These are phyloP conservation scores for Euphonia xanthogaster DNA, from an alignment of 2,797 vertebrate species.

Conservation along the genomic window DNA sequence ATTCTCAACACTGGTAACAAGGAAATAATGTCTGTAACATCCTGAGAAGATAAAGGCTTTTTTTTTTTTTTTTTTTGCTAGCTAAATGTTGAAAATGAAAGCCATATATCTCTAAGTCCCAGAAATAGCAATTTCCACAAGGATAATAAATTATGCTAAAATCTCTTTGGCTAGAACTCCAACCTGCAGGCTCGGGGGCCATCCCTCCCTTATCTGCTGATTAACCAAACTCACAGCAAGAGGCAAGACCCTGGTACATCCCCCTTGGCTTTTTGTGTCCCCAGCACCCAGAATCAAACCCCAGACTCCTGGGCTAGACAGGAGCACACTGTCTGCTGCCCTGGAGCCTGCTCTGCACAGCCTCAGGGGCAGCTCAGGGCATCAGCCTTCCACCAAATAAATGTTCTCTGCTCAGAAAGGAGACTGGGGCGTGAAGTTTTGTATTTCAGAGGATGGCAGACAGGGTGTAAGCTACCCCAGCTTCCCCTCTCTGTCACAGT, in stretches of 20 bases:
- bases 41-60: neutral
- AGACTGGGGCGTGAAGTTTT: neutral
- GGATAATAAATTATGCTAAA: neutral
- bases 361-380: neutral
- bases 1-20: neutral
- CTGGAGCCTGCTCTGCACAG: neutral
- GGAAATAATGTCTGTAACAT: neutral
- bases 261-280: neutral
- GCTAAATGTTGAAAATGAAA: neutral
- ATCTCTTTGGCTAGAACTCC: neutral
- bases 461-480: neutral
- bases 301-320: neutral
- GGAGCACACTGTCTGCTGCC: accelerated
- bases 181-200: neutral
- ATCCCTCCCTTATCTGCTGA: neutral
- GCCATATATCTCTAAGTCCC: neutral
- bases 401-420: neutral
- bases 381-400: neutral
- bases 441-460: neutral
- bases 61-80: neutral
- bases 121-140: neutral
- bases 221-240: neutral
- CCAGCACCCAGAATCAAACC: neutral
- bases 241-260: neutral
- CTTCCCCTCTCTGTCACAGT: neutral